Evolutionary conservation across 2,113 vertebrate genomes (phyloP).

Genomic region (Dolichallabes microphthalmus): DNA sequence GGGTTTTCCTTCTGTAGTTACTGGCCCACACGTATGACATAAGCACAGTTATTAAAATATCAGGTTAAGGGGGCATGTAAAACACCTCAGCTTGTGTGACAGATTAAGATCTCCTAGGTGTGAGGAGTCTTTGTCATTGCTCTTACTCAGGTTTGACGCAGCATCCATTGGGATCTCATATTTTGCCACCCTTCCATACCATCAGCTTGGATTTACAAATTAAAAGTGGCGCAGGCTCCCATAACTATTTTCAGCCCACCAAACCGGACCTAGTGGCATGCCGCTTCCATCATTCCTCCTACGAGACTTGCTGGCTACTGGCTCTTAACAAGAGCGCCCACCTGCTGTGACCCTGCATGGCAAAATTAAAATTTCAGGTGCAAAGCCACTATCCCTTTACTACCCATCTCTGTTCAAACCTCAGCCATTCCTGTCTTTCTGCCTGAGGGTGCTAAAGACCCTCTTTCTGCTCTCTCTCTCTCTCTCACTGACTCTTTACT

Average conservation of each 20-base stretch:
- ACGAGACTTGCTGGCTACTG: constrained; percentile 39
- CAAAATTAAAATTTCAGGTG: constrained; percentile 61
- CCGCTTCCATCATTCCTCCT: constrained; percentile 55
- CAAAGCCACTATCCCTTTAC: constrained; percentile 45
- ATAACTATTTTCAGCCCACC: constrained; percentile 54
- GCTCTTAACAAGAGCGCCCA: constrained; percentile 53
- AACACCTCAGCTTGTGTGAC: constrained; percentile 33
- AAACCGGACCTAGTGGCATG: constrained; percentile 47
- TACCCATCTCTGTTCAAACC: constrained; percentile 13
- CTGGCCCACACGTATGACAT: constrained; percentile 15
- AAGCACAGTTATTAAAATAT: constrained; percentile 29
- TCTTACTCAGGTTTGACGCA: constrained; percentile 48
- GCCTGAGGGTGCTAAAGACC: constrained; percentile 51
- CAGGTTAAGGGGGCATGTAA: constrained; percentile 18
- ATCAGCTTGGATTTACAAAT: constrained; percentile 46
- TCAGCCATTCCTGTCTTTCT: constrained; percentile 32
- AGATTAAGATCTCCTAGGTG: constrained; percentile 35
- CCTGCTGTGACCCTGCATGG: constrained; percentile 51
- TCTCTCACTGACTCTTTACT: constrained; percentile 31
- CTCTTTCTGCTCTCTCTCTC: constrained; percentile 20
- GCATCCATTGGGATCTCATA: constrained; percentile 50
- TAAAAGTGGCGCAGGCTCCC: constrained; percentile 48
- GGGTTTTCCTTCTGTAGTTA: background rate
- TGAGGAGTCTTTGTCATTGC: constrained; percentile 35
- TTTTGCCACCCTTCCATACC: constrained; percentile 40